Base-by-base conservation (phyloP, 2,113 vertebrate genomes). In the Epinephelus lanceolatus region DNA sequence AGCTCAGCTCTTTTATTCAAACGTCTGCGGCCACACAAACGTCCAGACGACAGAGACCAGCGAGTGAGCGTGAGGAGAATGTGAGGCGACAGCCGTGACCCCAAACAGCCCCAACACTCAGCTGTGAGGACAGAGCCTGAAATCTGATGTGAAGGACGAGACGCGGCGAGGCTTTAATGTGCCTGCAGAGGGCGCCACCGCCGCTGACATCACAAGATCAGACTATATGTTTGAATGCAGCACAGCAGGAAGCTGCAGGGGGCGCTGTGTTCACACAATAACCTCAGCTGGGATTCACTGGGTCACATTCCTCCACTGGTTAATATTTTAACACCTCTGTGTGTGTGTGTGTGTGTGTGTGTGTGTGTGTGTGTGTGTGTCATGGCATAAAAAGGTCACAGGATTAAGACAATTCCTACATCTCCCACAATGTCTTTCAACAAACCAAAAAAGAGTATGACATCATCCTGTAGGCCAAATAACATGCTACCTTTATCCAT, bases 371-470 rank as follows among this genome's bases (percentile, higher is more conserved):
- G 33, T 37, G 33, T 37, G 33, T 37, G 33, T 37, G 6, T 37
- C 33, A 37, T 11, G 7, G 21, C n/a, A 10, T n/a, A 61, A 33
- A 33, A 37, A 33, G 49, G 19, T 55, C 53, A 19, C 53, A 57
- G 15, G 53, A 55, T 6, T 9, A 14, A 8, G 4, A 42, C 30
- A 21, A 25, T 3, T 57, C 57, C 71, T 71, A 71, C 77, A 71
- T 25, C 33, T 71, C 72, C 78, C 84, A 81, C 53, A 81, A 77
- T 72, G 56, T 72, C 14, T 40, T 66, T 47, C 72, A 60, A 11
- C 14, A 12, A 42, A 14, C 13, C 27, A 18, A 10, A 0, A 2
- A 40, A 59, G 7, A 11, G 15, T 11, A 42, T 49, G 17, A 30
- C 19, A 14, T 60, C 57, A 61, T 56, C 45, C 42, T 25, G 4